Conservation (phyloP, 2,113 vertebrate genomes). For the Actenoides lindsayi region DNA sequence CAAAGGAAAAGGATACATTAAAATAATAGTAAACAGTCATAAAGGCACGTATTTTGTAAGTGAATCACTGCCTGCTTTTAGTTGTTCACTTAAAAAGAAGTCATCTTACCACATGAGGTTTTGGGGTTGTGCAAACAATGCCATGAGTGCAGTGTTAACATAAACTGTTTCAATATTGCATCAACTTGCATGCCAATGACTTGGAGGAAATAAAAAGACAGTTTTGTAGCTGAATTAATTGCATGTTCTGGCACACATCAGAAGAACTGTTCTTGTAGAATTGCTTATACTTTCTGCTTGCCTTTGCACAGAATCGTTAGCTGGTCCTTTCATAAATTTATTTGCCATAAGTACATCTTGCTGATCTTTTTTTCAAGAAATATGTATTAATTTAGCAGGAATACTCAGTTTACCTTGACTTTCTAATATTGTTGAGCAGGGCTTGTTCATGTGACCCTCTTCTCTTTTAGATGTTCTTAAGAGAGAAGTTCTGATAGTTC, state of each 20-base stretch:
- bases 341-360: neutral
- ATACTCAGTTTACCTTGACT: neutral
- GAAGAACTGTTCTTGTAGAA: neutral
- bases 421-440: neutral
- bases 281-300: neutral
- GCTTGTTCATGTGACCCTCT: neutral
- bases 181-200: neutral
- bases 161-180: neutral
- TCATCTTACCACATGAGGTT: neutral
- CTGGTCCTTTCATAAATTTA: neutral
- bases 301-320: neutral
- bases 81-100: neutral
- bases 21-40: constrained; percentile 2
- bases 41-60: constrained; percentile 12
- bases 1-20: constrained; percentile 2
- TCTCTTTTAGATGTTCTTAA: neutral
- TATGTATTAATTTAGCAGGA: neutral
- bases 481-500: neutral
- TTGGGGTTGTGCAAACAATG: neutral
- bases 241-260: neutral
- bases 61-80: neutral
- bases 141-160: neutral
- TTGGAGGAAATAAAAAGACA: neutral
- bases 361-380: neutral
- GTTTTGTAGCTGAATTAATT: neutral